Evolutionary conservation across 2,113 vertebrate genomes (phyloP).

Genomic region (Platysteira castanea): DNA sequence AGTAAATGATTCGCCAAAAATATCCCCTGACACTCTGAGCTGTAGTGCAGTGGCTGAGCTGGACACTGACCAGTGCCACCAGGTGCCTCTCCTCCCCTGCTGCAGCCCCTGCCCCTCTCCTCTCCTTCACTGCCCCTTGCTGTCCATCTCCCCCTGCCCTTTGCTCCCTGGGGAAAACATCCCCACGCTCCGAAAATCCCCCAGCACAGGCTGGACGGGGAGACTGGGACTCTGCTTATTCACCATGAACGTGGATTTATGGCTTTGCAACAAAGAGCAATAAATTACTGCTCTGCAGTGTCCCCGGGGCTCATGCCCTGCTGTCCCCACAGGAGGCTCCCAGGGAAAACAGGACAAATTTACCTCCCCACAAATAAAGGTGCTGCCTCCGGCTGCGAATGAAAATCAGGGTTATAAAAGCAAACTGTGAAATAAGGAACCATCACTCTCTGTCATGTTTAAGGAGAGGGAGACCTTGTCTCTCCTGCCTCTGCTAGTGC

Average conservation of each 20-base stretch:
- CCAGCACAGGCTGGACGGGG: neutral
- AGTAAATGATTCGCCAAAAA: neutral
- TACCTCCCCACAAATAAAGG: neutral
- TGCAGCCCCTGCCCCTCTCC: neutral
- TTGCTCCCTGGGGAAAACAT: neutral
- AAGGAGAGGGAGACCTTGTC: neutral
- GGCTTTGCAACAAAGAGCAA: constrained; percentile 10
- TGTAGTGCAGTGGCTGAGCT: neutral
- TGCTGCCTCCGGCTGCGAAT: neutral
- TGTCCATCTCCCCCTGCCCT: neutral
- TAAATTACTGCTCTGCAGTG: constrained; percentile 4
- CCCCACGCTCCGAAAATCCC: neutral
- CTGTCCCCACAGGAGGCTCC: neutral
- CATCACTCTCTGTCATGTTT: neutral
- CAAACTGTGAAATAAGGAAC: neutral
- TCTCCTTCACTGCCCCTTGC: neutral
- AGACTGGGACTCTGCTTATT: neutral
- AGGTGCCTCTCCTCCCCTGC: neutral
- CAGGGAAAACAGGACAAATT: neutral
- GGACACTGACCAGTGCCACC: neutral
- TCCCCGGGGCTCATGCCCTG: neutral
- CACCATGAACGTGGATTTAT: neutral
- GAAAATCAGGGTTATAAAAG: neutral
- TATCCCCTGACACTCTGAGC: neutral
- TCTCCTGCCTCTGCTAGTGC: neutral